A percentile compares a stretch with the other conserved stretches of the same genome.
These are phyloP conservation scores for Hucho hucho DNA, from an alignment of 2,113 vertebrate genomes.

Conservation along the genomic window DNA sequence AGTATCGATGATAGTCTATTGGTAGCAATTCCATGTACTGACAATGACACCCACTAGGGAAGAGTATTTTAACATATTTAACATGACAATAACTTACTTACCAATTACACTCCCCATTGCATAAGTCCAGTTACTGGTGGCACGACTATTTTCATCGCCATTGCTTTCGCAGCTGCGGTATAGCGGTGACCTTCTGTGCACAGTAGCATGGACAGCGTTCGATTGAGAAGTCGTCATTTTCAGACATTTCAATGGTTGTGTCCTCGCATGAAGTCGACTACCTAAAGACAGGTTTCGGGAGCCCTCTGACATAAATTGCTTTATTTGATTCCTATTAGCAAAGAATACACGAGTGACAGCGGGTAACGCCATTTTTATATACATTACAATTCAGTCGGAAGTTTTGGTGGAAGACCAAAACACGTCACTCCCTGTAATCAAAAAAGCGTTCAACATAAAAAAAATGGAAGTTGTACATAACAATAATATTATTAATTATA, in stretches of 20 bases:
- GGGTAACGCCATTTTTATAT: constrained; percentile 42
- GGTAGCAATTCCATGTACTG: background rate
- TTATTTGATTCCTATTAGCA: background rate
- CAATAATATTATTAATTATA: no score
- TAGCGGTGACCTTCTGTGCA: constrained; percentile 32
- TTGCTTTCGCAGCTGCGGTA: background rate
- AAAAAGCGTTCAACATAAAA: no score
- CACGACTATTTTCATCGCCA: background rate
- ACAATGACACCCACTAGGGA: background rate
- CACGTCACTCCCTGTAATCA: no score
- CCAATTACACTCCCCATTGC: constrained; percentile 26
- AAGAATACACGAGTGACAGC: constrained; percentile 11
- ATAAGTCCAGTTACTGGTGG: background rate
- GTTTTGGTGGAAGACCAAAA: no score
- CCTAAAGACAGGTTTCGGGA: background rate
- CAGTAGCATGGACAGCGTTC: background rate
- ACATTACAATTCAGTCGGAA: no score
- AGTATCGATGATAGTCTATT: background rate
- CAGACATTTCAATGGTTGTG: background rate
- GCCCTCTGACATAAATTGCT: background rate
- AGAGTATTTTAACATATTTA: background rate
- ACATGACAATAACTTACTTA: constrained; percentile 10
- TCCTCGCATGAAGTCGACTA: background rate
- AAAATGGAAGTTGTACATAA: no score
- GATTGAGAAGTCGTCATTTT: background rate